Base-by-base conservation (phyloP, 2,797 vertebrate genomes). In the Xiphorhynchus erythropygius region DNA sequence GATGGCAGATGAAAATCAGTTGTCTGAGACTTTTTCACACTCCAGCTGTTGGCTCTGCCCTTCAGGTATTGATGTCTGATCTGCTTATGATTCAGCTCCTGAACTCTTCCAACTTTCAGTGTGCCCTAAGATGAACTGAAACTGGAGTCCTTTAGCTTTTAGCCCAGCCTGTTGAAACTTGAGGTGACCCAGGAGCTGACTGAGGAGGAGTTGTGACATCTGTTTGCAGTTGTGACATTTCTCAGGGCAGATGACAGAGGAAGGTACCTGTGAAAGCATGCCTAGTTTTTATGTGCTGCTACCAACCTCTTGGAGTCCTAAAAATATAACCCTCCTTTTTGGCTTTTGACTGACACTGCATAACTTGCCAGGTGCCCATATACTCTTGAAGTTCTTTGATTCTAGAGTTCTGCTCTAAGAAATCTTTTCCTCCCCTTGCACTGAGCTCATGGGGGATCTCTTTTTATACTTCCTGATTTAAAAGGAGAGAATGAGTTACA, bases 401-500 rank as follows among this genome's bases (percentile, higher is more conserved):
- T 53, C 53, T 49, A 9, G 32, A 65, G 22, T 53, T 86, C 12
- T 53, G 18, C 18, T 81, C 9, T 50, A 62, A 30, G 41, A 90
- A 70, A 19, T 84, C 5, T 50, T 86, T 86, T 71, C 16, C 8
- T 68, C 21, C 32, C 27, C 50, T 68, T 81, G 41, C 13, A 57
- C 64, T 27, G 37, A 64, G 19, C 35, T 37, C 75, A 30, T 41
- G 7, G 37, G 33, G 8, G 25, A 80, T n/a, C 41, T 86, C 23
- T 2, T 86, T 80, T 88, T 81, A 42, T 84, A 27, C 19, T 32
- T 42, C 30, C 24, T 35, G 27, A 37, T 93, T 87, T 73, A 69
- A 79, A 65, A 84, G 57, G n/a, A 86, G n/a, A 78, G 55, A 92
- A 92, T 69, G 67, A 84, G 47, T 87, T 94, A 63, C 88, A 88